A percentile compares a stretch with the other conserved stretches of the same genome.
phyloP scores from a whole-genome alignment of 2,797 vertebrate species.

The Rhynchonycteris naso region DNA sequence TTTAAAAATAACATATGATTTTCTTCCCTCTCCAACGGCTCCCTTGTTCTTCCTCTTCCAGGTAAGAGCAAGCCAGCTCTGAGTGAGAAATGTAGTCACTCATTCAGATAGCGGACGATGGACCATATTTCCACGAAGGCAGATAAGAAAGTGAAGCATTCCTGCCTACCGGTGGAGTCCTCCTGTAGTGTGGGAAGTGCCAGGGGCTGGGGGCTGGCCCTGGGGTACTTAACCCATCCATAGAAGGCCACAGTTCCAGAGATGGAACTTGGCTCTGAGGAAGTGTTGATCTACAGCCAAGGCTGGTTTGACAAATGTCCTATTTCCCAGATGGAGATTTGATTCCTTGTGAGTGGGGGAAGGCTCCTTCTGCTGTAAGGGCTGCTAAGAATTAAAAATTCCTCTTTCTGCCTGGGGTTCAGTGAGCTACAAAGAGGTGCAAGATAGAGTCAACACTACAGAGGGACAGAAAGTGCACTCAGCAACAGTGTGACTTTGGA shows the following conservation, averaged over 20 bases:
- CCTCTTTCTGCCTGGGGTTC: constrained; percentile 39
- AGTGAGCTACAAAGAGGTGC: constrained; percentile 6
- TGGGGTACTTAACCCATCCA: background rate
- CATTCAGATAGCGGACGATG: constrained; percentile 58
- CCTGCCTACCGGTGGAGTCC: background rate
- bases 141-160: constrained; percentile 44
- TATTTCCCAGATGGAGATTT: constrained; percentile 13
- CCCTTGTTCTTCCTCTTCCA: constrained; percentile 76
- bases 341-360: background rate
- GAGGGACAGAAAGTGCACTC: background rate
- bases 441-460: background rate
- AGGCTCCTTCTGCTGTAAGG: background rate
- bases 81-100: constrained; percentile 31
- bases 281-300: background rate
- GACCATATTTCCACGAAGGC: constrained; percentile 47
- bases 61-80: constrained; percentile 68
- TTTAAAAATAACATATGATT: constrained; percentile 85
- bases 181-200: background rate
- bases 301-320: background rate
- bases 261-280: background rate
- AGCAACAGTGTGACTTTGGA: background rate
- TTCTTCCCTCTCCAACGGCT: constrained; percentile 72
- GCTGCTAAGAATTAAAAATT: constrained; percentile 57
- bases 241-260: background rate
- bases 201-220: too few relatives aligned